A percentile compares a stretch with the other conserved stretches of the same genome.
Conservation (phyloP, 1,140 invertebrate genomes). For the Parasteatoda tepidariorum region DNA sequence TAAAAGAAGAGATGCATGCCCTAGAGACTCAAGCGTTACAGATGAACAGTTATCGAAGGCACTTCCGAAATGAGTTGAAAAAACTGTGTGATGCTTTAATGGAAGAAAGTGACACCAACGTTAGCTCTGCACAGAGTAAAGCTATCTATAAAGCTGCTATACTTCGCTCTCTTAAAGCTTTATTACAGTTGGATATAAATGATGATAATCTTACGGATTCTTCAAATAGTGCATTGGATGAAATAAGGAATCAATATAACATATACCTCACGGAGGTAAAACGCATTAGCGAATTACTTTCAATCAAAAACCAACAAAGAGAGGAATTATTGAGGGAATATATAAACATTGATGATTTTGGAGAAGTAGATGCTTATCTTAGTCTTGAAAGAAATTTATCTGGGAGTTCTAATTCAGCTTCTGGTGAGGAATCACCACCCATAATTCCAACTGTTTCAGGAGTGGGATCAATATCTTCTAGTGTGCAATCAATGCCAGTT, state of each 20-base stretch:
- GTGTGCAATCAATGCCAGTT: too few species aligned
- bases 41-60: conserved; percentile 31
- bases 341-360: not conserved
- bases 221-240: conserved; percentile 12
- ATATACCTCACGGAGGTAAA: conserved; percentile 41
- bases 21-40: conserved; percentile 34
- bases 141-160: conserved; percentile 46
- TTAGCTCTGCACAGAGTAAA: conserved; percentile 3
- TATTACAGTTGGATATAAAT: conserved; percentile 24
- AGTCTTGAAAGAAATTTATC: conserved; percentile 5
- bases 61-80: conserved; percentile 27
- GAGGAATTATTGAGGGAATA: conserved; percentile 30
- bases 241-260: conserved; percentile 25
- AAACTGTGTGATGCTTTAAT: conserved; percentile 27
- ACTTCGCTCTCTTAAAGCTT: conserved; percentile 16
- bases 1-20: conserved; percentile 29
- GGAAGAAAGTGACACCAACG: not conserved
- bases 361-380: not conserved
- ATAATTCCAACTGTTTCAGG: too few species aligned
- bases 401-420: not conserved
- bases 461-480: too few species aligned
- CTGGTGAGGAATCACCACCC: too few species aligned
- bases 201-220: not conserved
- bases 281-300: conserved; percentile 38
- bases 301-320: conserved; percentile 29